Conservation (phyloP, 1,140 invertebrate species). For the Oncopeltus fasciatus region DNA sequence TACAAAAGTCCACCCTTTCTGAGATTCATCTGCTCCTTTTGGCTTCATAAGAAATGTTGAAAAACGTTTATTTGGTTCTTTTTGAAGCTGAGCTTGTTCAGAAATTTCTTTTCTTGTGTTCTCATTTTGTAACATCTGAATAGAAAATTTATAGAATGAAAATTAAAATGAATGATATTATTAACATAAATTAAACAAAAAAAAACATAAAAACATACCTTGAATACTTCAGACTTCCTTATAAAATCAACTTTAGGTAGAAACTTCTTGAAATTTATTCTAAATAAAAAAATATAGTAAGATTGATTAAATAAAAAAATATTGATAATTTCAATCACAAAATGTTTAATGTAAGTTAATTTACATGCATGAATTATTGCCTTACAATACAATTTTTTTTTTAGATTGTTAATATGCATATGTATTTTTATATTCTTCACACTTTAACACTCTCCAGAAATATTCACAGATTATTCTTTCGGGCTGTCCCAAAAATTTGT, state of each 20-base stretch:
- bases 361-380: neutral
- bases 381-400: neutral
- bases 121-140: conserved; percentile 26
- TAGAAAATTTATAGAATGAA: neutral
- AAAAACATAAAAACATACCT: conserved; percentile 24
- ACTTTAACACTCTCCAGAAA: too few relatives aligned
- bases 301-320: too few relatives aligned
- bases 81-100: conserved; percentile 25
- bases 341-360: neutral
- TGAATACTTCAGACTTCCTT: conserved; percentile 52
- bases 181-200: neutral
- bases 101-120: conserved; percentile 25
- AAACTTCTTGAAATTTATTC: conserved; percentile 51
- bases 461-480: too few relatives aligned
- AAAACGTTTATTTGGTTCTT: conserved; percentile 26
- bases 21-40: conserved; percentile 17
- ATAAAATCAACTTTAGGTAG: conserved; percentile 44
- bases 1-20: conserved; percentile 9
- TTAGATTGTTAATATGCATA: too few relatives aligned
- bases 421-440: too few relatives aligned
- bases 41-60: conserved; percentile 26
- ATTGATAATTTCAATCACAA: too few relatives aligned
- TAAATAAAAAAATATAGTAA: too few relatives aligned
- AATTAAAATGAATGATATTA: neutral
- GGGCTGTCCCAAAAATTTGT: too few relatives aligned